Evolutionary conservation across 1,140 invertebrate species (phyloP).

Genomic region (Nebria ingens): DNA sequence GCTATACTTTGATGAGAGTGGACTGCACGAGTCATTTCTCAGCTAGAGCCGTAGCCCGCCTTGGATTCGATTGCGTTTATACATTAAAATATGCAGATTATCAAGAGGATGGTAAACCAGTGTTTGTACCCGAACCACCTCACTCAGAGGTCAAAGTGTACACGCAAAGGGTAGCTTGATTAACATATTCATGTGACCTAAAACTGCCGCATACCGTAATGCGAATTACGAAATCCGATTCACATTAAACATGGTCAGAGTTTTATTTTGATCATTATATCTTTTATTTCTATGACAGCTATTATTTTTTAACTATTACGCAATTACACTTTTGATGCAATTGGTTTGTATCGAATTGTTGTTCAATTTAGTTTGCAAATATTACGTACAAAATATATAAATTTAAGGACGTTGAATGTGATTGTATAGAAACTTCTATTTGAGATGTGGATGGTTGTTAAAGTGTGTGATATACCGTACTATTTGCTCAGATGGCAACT

Average conservation of each 20-base stretch:
- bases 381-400: slow-evolving; percentile 9
- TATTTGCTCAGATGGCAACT: background rate
- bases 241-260: background rate
- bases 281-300: background rate
- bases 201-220: background rate
- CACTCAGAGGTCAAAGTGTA: slow-evolving; percentile 43
- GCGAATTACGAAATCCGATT: background rate
- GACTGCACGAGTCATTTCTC: slow-evolving; percentile 62
- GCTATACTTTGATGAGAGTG: slow-evolving; percentile 41
- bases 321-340: background rate
- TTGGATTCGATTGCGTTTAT: slow-evolving; percentile 56
- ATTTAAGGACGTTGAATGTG: background rate
- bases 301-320: no score
- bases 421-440: background rate
- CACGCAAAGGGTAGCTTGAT: slow-evolving; percentile 33
- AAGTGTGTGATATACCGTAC: background rate
- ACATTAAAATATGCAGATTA: slow-evolving; percentile 52
- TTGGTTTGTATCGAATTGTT: background rate
- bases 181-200: slow-evolving; percentile 6
- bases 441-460: background rate
- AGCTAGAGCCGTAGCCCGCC: slow-evolving; percentile 51
- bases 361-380: background rate
- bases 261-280: background rate
- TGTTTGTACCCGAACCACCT: slow-evolving; percentile 46
- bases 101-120: slow-evolving; percentile 41